These are phyloP conservation scores for Syritta pipiens DNA, from an alignment of 2,888 invertebrate genomes.

Conservation along the genomic window DNA sequence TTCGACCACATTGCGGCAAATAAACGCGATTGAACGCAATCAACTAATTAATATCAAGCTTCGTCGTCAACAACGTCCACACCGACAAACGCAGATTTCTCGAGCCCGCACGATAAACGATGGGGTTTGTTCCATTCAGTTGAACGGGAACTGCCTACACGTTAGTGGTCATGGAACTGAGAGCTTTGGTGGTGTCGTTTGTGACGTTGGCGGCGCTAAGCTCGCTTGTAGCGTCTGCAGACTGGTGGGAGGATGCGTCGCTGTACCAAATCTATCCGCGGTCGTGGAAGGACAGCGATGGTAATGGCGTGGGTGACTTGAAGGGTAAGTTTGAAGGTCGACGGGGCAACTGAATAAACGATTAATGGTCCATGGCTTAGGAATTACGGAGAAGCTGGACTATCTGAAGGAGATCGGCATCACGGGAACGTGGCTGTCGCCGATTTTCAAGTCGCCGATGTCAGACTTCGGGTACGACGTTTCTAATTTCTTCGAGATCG, in stretches of 20 bases:
- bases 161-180: conserved; percentile 1
- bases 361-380: conserved; percentile 73
- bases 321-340: conserved; percentile 81
- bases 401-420: conserved; percentile 86
- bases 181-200: neutral
- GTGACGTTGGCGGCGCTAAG: neutral
- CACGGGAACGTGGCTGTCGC: conserved; percentile 86
- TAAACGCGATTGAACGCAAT: too few relatives aligned
- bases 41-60: neutral
- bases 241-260: conserved; percentile 91
- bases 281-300: conserved; percentile 90
- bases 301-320: conserved; percentile 91
- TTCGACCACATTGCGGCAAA: too few relatives aligned
- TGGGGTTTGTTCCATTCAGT: neutral
- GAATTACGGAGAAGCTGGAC: conserved; percentile 82
- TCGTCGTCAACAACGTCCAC: too few relatives aligned
- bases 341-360: neutral
- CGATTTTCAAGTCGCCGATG: conserved; percentile 87
- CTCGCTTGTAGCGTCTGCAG: conserved; percentile 72
- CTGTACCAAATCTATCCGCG: conserved; percentile 93
- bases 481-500: conserved; percentile 84
- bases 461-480: conserved; percentile 89
- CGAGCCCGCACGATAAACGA: neutral
- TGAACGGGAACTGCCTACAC: neutral
- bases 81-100: neutral